Evolutionary conservation across 1,140 invertebrate genomes (phyloP), one percentile per base, ranked within the genome.

Genomic region (Pinna nobilis): DNA sequence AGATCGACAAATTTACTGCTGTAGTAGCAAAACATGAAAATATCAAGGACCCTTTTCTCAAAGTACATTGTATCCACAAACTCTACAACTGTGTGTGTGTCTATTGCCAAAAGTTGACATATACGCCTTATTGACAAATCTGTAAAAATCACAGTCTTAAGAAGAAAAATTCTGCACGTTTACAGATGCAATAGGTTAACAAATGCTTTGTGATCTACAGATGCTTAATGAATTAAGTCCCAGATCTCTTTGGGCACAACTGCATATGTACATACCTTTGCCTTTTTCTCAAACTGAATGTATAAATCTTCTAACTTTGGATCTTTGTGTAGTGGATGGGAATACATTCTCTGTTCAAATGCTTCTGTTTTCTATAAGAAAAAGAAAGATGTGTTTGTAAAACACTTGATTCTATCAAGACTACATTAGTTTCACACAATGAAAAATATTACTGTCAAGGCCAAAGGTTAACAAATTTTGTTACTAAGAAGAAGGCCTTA

Each of bases 291-390:
- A 86, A 94, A 98, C 30, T 92, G 89, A 25, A 92, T 90, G 81
- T 95, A 95, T 0, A 97, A 82, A 5, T 92, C 90, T 20, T 93
- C 91, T 44, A 96, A 88, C 23, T 94, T 90, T 1, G 92, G 89
- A 84, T 95, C 92, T 74, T 94, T 93, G 83, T 97, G 94, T 61
- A 98, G 87, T 1, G 94, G 92, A 91, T 98, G 97, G n/a, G 92
- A 90, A 74, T 93, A 94, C 66, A 98, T 88, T 86, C 93, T 78
- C 91, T 88, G 92, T 89, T 98, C 95, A 78, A 96, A 93, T 60
- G 92, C 89, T 88, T 96, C 93, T 82, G 97, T 96, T 86, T 93
- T 94, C 79, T 94, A 92, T 0, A 95, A 92, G 65, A 81, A 59
- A 35, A 76, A 73, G 55, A 47, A 25, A 64, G 50, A 53, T 13